phyloP scores from a whole-genome alignment of 1,140 invertebrate genomes.

The Temnothorax longispinosus region DNA sequence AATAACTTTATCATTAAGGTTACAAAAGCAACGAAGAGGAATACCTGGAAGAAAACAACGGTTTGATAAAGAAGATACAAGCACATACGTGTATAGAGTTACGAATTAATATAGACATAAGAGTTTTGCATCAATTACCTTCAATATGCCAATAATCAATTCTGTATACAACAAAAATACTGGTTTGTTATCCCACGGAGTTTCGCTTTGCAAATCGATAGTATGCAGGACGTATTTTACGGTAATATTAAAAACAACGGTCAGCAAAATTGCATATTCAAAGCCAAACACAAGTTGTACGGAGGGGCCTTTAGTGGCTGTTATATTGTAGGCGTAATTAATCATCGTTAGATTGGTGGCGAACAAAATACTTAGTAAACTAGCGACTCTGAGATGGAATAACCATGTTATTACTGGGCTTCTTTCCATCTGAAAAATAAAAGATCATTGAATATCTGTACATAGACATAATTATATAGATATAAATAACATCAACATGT shows the following conservation, averaged over 20 bases:
- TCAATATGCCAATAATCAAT: slow-evolving; percentile 95
- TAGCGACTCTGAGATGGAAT: slow-evolving; percentile 97
- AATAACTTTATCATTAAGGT: slow-evolving; percentile 99
- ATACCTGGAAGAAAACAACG: slow-evolving; percentile 88
- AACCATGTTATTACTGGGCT: slow-evolving; percentile 98
- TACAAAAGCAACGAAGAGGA: slow-evolving; percentile 97
- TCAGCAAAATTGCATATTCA: slow-evolving; percentile 99
- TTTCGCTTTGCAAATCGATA: slow-evolving; percentile 97
- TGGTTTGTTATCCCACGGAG: slow-evolving; percentile 99
- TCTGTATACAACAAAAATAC: slow-evolving; percentile 99
- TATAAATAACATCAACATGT: background rate
- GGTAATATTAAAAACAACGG: slow-evolving; percentile 96
- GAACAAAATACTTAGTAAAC: slow-evolving; percentile 93
- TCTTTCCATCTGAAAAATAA: slow-evolving; percentile 96
- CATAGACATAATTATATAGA: background rate
- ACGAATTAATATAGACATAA: background rate
- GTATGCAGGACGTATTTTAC: slow-evolving; percentile 98
- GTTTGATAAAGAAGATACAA: slow-evolving; percentile 1
- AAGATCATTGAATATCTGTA: background rate
- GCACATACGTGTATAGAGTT: background rate
- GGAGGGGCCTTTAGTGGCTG: slow-evolving; percentile 97
- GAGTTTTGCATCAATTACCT: slow-evolving; percentile 77
- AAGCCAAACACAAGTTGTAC: slow-evolving; percentile 99
- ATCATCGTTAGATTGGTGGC: slow-evolving; percentile 96
- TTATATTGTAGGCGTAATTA: slow-evolving; percentile 97